Conservation (phyloP, 2,113 vertebrate genomes). For the Podilymbus podiceps region DNA sequence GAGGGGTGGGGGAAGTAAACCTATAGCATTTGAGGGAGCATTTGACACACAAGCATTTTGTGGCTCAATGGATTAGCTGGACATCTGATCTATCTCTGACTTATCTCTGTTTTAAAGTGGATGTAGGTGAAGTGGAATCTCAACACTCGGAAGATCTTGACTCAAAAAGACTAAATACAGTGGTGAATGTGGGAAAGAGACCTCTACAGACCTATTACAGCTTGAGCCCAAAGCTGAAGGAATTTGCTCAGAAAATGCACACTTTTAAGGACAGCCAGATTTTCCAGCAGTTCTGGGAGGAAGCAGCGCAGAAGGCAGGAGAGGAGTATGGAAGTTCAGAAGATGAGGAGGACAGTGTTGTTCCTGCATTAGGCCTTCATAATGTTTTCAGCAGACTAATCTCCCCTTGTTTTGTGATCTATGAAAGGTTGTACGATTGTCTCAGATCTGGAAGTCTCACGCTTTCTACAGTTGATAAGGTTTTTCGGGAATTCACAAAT, state of each 20-base stretch:
- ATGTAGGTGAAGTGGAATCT: constrained; percentile 55
- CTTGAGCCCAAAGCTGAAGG: constrained; percentile 62
- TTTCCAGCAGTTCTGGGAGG: constrained; percentile 82
- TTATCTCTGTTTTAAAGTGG: constrained; percentile 71
- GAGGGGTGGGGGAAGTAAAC: not conserved
- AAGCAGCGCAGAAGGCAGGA: constrained; percentile 18
- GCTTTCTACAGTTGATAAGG: constrained; percentile 73
- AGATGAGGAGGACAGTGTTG: not conserved
- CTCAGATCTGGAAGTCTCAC: constrained; percentile 78
- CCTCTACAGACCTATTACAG: constrained; percentile 67
- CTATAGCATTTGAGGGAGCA: not conserved
- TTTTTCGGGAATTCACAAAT: constrained; percentile 76
- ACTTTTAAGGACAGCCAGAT: constrained; percentile 76
- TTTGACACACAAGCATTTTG: not conserved
- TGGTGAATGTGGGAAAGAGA: constrained; percentile 59
- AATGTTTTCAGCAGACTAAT: constrained; percentile 54
- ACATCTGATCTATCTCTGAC: not conserved
- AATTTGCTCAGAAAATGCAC: constrained; percentile 64
- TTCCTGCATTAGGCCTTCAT: not conserved
- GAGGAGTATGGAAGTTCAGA: not conserved
- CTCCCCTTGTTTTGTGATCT: constrained; percentile 60
- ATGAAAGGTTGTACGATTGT: constrained; percentile 58
- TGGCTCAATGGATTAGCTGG: not conserved
- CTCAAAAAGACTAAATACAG: constrained; percentile 32
- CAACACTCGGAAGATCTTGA: constrained; percentile 66